Base-by-base conservation (phyloP, 2,888 invertebrate species). In the Trichopoda pennipes region DNA sequence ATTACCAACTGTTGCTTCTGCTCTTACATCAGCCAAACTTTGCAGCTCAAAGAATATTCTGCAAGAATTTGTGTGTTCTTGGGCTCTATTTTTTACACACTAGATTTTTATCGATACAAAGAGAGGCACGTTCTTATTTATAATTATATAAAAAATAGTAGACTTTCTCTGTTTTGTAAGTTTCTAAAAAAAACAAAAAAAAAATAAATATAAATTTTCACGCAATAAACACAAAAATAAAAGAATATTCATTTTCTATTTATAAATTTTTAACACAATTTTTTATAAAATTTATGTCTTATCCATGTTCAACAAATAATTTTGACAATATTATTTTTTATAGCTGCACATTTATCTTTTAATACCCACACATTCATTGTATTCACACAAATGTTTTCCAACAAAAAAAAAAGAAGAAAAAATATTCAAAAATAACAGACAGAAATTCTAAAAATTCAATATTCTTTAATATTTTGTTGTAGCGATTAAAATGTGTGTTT, bases 291-390 rank as follows among this genome's bases (percentile, higher is more conserved):
- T 80, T 80, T 80, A 83, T 83, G 60, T 53, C 56, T 68, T 81
- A 58, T 75, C 78, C 81, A 78, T 84, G 83, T 78, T 72, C 56
- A 84, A 84, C 81, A 84, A 81, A 81, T 81, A 81, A 81, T 84
- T 81, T 78, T 81, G 75, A 77, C 74, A 81, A 68, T 64, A 72
- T 56, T 49, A 77, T 73, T 79, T 28, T 84, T 81, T 84, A 84
- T 81, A 61, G 83, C 64, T 78, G 68, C 70, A 66, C 83, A 80
- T 83, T 83, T 74, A 74, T 83, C 83, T 80, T 78, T 80, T 61
- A 42, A 68, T 81, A 68, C 76, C 76, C 80, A 81, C 77, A 64
- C 58, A 72, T 66, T 66, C 64, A 74, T 78, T 64, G 58, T 69
- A 74, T 69, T 77, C 78, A 78, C 74, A 64, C 58, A 78, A 53